Percentiles rank a stretch among this genome's conserved stretches.
These are phyloP conservation scores for Rhabdomys pumilio DNA, from an alignment of 2,797 vertebrate genomes.

Conservation along the genomic window DNA sequence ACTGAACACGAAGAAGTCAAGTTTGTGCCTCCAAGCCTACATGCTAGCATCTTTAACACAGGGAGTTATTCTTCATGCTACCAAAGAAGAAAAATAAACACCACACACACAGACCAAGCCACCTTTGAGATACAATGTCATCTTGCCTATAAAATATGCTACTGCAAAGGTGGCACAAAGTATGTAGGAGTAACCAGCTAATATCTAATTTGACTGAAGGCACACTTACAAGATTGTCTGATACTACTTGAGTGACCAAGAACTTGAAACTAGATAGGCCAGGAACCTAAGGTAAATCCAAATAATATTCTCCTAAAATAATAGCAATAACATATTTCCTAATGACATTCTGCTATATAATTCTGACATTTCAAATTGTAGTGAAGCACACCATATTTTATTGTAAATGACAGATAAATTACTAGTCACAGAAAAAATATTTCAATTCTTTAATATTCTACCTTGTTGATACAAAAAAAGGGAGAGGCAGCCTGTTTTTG, in stretches of 20 bases:
- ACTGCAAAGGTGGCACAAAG: background rate
- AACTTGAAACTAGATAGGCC: background rate
- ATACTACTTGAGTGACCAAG: background rate
- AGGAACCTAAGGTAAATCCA: background rate
- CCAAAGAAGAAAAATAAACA: background rate
- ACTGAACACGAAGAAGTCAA: background rate
- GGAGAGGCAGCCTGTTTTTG: background rate
- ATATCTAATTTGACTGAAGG: background rate
- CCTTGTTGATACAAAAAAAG: background rate
- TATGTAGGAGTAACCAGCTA: background rate
- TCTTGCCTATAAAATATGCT: background rate
- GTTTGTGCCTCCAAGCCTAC: background rate
- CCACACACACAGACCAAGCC: background rate
- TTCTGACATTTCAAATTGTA: constrained; percentile 20
- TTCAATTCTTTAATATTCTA: constrained; percentile 65
- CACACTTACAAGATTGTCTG: background rate
- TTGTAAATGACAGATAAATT: constrained; percentile 30
- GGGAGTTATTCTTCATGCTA: background rate
- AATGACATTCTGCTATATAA: background rate
- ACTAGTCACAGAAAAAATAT: constrained; percentile 26
- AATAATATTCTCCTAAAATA: background rate
- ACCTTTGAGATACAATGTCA: background rate
- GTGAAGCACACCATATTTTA: constrained; percentile 35
- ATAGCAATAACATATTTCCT: background rate
- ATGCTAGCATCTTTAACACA: background rate